Evolutionary conservation across 2,797 vertebrate genomes (phyloP).

Genomic region (Acropternis orthonyx): DNA sequence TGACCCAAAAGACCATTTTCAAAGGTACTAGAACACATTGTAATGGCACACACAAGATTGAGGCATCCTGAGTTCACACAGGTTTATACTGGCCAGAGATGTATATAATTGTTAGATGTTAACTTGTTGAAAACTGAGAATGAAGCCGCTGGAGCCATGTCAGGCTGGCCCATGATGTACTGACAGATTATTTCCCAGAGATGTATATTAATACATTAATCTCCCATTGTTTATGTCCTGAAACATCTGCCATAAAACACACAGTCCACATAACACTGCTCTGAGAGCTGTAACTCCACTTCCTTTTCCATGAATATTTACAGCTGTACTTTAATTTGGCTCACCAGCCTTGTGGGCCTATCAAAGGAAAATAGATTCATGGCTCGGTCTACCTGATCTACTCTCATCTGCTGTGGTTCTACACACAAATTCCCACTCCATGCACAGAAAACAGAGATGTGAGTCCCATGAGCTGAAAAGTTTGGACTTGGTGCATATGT

Average conservation of each 20-base stretch:
- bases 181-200: neutral
- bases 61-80: neutral
- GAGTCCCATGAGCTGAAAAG: neutral
- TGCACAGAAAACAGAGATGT: neutral
- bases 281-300: neutral
- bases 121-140: constrained; percentile 13
- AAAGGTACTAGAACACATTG: neutral
- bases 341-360: neutral
- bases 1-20: neutral
- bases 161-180: neutral
- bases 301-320: neutral
- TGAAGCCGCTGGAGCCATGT: neutral
- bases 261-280: neutral
- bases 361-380: neutral
- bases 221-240: neutral
- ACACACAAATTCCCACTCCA: neutral
- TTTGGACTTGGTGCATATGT: neutral
- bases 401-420: neutral
- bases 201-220: neutral
- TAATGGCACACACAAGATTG: neutral
- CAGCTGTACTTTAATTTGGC: neutral
- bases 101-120: neutral
- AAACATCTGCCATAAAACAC: constrained; percentile 1
- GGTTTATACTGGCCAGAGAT: neutral
- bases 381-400: neutral